phyloP scores from a whole-genome alignment of 2,888 invertebrate species.

The Drosophila tripunctata region DNA sequence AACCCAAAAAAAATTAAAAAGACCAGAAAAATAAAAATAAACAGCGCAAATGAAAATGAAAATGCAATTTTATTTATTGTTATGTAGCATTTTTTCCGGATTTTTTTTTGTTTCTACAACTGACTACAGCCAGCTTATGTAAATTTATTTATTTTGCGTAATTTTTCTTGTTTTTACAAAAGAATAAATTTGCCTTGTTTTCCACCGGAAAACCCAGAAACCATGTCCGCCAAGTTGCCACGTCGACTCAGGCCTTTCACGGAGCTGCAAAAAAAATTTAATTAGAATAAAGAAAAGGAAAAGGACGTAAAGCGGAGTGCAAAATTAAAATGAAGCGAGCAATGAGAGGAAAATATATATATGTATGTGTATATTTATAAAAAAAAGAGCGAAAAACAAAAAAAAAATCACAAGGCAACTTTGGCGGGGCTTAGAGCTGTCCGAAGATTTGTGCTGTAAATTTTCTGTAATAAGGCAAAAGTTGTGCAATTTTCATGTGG shows the following conservation, averaged over 20 bases:
- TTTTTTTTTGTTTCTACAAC: no score
- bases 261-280: constrained; percentile 65
- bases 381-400: constrained; percentile 2
- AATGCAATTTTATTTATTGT: constrained; percentile 81
- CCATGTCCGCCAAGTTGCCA: constrained; percentile 30
- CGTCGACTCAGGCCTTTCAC: constrained; percentile 36
- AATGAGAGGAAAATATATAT: constrained; percentile 15
- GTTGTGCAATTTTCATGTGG: constrained; percentile 81
- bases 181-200: constrained; percentile 72
- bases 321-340: constrained; percentile 58
- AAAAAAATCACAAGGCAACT: constrained; percentile 22
- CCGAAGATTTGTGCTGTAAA: constrained; percentile 52
- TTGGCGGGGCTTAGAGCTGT: constrained; percentile 35
- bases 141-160: constrained; percentile 82
- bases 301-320: constrained; percentile 47
- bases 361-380: neutral
- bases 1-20: constrained; percentile 33
- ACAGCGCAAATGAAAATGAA: constrained; percentile 49
- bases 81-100: constrained; percentile 64
- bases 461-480: constrained; percentile 77
- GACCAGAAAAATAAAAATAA: constrained; percentile 21
- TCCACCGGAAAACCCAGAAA: constrained; percentile 33
- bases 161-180: constrained; percentile 80
- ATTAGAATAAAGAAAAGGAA: constrained; percentile 77
- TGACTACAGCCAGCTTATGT: constrained; percentile 69